Conservation (phyloP, 2,797 vertebrate genomes). For the Enteromius fasciolatus region DNA sequence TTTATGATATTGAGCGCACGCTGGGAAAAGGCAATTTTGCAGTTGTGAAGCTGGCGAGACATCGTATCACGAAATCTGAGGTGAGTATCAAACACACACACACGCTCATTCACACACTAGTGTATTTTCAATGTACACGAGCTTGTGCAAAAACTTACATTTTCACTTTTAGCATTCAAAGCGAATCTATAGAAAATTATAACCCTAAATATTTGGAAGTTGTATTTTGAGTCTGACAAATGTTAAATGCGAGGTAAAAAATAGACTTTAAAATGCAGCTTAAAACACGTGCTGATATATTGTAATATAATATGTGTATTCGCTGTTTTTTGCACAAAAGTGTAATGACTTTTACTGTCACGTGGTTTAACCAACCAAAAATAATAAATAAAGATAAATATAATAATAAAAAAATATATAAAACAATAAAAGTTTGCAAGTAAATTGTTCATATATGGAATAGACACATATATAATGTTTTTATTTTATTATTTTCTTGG, state of each 20-base stretch:
- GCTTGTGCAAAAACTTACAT: neutral
- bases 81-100: conserved; percentile 62
- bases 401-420: neutral
- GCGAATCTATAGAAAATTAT: neutral
- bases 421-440: neutral
- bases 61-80: conserved; percentile 88
- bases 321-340: neutral
- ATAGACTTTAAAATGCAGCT: neutral
- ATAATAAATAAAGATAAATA: neutral
- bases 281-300: neutral
- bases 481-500: neutral
- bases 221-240: neutral
- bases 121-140: neutral
- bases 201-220: neutral
- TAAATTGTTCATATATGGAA: neutral
- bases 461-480: neutral
- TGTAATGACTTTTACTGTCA: neutral
- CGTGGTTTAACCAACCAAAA: neutral
- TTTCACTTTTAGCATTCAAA: neutral
- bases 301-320: neutral
- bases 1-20: conserved; percentile 88
- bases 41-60: conserved; percentile 86
- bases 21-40: conserved; percentile 89
- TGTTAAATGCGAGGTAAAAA: neutral
- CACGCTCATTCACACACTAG: neutral